Percentiles rank a stretch among this genome's conserved stretches.
phyloP scores from a whole-genome alignment of 2,888 invertebrate genomes.

The Lottia gigantea region DNA sequence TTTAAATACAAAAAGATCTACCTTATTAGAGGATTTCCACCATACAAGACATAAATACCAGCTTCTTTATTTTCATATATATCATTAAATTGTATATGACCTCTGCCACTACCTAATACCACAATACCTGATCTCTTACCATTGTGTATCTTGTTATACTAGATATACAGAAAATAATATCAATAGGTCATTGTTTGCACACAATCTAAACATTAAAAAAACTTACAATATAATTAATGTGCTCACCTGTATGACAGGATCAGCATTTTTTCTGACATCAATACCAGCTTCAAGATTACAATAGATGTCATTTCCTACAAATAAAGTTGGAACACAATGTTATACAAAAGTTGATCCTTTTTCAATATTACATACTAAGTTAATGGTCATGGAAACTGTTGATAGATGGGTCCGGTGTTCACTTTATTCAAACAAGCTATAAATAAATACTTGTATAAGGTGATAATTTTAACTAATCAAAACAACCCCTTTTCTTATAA shows the following conservation, averaged over 20 bases:
- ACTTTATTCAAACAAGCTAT: too few species aligned
- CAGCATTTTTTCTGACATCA: constrained; percentile 61
- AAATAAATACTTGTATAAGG: too few species aligned
- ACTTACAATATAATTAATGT: background rate
- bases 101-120: constrained; percentile 60
- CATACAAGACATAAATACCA: constrained; percentile 60
- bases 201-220: too few species aligned
- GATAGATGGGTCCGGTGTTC: too few species aligned
- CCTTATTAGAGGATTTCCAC: constrained; percentile 60
- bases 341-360: too few species aligned
- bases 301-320: constrained; percentile 61
- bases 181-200: too few species aligned
- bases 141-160: constrained; percentile 63
- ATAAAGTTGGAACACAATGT: too few species aligned
- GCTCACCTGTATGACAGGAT: constrained; percentile 59
- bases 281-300: constrained; percentile 62
- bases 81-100: constrained; percentile 59
- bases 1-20: constrained; percentile 25
- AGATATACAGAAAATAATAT: constrained; percentile 1
- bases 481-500: too few species aligned
- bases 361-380: too few species aligned
- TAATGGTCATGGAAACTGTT: too few species aligned
- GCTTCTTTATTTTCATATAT: constrained; percentile 63
- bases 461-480: too few species aligned
- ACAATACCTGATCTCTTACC: constrained; percentile 63